phyloP scores from a whole-genome alignment of 2,888 invertebrate genomes.

The Biston stratarius region DNA sequence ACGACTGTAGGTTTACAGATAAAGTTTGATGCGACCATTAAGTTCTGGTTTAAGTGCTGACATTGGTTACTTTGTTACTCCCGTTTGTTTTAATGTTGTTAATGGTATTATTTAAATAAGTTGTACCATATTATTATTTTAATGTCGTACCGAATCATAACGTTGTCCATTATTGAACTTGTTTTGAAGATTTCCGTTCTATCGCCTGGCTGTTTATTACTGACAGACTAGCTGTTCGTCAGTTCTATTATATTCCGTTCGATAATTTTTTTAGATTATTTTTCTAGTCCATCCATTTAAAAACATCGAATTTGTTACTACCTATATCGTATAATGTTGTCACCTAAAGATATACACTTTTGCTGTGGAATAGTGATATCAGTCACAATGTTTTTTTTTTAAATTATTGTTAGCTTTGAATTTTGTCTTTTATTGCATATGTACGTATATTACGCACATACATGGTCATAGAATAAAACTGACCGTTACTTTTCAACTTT shows the following conservation, averaged over 20 bases:
- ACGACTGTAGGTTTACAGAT: constrained; percentile 37
- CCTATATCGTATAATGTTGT: too few relatives aligned
- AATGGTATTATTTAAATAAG: constrained; percentile 20
- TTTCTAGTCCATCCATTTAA: not conserved
- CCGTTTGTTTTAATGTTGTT: constrained; percentile 18
- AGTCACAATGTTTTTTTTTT: too few relatives aligned
- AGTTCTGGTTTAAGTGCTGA: constrained; percentile 30
- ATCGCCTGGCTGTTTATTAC: constrained; percentile 10
- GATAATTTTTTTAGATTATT: not conserved
- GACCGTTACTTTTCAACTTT: constrained; percentile 1
- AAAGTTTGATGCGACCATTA: constrained; percentile 33
- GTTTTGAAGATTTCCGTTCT: constrained; percentile 13
- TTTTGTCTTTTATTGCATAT: too few relatives aligned
- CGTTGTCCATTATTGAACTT: constrained; percentile 21
- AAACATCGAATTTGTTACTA: too few relatives aligned
- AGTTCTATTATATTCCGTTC: constrained; percentile 2
- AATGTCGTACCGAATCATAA: constrained; percentile 15
- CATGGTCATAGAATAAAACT: not conserved
- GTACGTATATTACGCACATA: too few relatives aligned
- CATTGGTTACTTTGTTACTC: constrained; percentile 11
- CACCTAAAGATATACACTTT: too few relatives aligned
- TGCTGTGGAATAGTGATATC: too few relatives aligned
- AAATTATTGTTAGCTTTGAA: too few relatives aligned
- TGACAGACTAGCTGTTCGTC: constrained; percentile 16
- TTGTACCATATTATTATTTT: too few relatives aligned